Evolutionary conservation across 2,797 vertebrate species (phyloP), one percentile per base, ranked within the genome.

Genomic region (Aulostomus chinensis): DNA sequence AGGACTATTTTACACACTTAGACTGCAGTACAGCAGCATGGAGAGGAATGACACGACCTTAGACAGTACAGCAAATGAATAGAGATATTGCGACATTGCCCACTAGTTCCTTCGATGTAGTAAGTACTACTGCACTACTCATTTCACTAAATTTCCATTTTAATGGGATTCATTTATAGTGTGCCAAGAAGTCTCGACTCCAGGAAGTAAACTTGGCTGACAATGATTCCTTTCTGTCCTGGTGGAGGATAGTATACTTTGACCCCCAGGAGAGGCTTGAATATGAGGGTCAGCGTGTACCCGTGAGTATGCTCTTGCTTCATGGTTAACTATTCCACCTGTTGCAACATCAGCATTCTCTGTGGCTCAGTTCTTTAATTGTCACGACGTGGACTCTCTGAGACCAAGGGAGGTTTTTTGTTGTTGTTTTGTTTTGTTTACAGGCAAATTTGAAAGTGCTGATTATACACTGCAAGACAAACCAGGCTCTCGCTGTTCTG

Each of bases 221-320:
- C 0, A 60, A 89, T 3, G 1, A 45, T 3, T 91, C 91, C 21
- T 93, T 92, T 64, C 66, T 91, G 69, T 89, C 89, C 22, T 84
- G 85, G 78, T 98, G 96, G 96, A 94, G 90, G 73, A 80, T 88
- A 0, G 15, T 73, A 36, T 86, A 90, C 78, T 76, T 92, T 24
- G 90, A 98, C 58, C 96, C 95, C 4, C 92, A 94, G 68, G 77
- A 96, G 30, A 92, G 94, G 13, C 76, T 98, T 25, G 97, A 98
- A 63, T 39, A 91, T 0, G 94, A 96, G 72, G 95, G 94, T 33
- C 76, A 73, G 14, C 94, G 94, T 1, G 85, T 96, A 9, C 89
- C 60, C 65, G 96, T 98, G 88, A 89, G 94, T 59, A 41, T 5
- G 16, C n/a, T 25, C 1, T 3, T 2, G 3, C n/a, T 34, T 13